phyloP scores from a whole-genome alignment of 2,888 invertebrate species.

The Acrocyrtus sp. region DNA sequence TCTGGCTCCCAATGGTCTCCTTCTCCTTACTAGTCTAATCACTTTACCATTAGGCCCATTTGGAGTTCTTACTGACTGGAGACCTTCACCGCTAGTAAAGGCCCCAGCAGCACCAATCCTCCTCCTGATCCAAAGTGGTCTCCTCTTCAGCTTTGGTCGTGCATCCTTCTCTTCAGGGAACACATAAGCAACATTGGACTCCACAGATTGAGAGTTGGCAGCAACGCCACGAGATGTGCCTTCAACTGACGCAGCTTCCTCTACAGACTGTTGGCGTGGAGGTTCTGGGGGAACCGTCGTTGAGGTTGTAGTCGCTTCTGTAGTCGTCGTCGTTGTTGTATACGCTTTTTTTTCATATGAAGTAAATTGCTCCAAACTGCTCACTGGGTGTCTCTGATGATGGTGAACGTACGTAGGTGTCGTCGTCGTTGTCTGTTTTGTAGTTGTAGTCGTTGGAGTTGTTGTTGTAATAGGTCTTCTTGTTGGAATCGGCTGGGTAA shows the following conservation, averaged over 20 bases:
- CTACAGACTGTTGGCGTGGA: not conserved
- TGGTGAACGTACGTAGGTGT: constrained; percentile 21
- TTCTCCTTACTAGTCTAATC: constrained; percentile 57
- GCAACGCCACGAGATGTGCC: constrained; percentile 16
- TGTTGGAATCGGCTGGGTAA: constrained; percentile 32
- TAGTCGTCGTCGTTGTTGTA: constrained; percentile 23
- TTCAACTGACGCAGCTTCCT: constrained; percentile 6
- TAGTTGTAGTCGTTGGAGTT: constrained; percentile 5
- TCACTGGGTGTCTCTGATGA: constrained; percentile 48
- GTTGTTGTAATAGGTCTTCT: constrained; percentile 21
- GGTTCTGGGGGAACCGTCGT: not conserved
- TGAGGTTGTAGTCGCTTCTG: constrained; percentile 1
- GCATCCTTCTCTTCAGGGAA: constrained; percentile 38
- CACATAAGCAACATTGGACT: constrained; percentile 34
- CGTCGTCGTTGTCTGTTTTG: constrained; percentile 1
- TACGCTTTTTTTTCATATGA: not conserved
- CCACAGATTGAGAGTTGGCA: not conserved
- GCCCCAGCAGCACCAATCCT: constrained; percentile 23
- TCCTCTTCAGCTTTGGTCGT: constrained; percentile 15
- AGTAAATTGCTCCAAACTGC: constrained; percentile 39
- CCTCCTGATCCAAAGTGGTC: constrained; percentile 56
- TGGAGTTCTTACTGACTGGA: constrained; percentile 12
- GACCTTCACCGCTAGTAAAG: constrained; percentile 37
- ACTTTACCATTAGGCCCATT: constrained; percentile 48
- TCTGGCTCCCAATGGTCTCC: constrained; percentile 31